These are phyloP conservation scores for Seriola dumerili DNA, from an alignment of 2,113 vertebrate genomes.

Conservation along the genomic window DNA sequence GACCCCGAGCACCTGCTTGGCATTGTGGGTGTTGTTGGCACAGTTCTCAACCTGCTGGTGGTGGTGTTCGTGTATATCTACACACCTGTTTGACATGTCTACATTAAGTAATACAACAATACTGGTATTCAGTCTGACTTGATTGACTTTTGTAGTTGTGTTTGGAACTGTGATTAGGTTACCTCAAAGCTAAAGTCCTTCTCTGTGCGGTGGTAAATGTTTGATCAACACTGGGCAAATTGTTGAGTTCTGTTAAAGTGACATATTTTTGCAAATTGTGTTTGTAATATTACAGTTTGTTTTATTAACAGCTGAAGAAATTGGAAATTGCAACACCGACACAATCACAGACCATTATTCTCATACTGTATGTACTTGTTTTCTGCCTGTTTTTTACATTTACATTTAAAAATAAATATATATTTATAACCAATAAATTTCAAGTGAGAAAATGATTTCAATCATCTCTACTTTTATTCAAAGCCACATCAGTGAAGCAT, in stretches of 20 bases:
- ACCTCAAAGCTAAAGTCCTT: neutral
- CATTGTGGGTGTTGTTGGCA: constrained; percentile 57
- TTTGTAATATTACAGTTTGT: neutral
- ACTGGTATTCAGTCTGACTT: neutral
- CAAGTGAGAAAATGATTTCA: neutral
- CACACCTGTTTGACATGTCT: constrained; percentile 40
- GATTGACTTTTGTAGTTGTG: neutral
- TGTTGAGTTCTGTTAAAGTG: neutral
- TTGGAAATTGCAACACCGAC: neutral
- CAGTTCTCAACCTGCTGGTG: constrained; percentile 63
- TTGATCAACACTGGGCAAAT: neutral
- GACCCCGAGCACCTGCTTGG: constrained; percentile 50
- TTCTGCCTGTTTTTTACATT: neutral
- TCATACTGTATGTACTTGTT: neutral
- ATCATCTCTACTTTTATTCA: neutral
- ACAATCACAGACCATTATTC: neutral
- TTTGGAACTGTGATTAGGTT: neutral
- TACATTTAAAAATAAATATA: constrained; percentile 8
- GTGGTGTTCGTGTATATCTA: constrained; percentile 65
- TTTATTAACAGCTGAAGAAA: neutral
- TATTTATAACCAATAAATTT: constrained; percentile 9
- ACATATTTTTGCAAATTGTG: neutral
- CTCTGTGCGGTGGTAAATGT: neutral
- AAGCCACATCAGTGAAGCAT: neutral
- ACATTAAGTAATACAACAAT: neutral